Conservation (phyloP, 2,113 vertebrate species). For the Mobula hypostoma region DNA sequence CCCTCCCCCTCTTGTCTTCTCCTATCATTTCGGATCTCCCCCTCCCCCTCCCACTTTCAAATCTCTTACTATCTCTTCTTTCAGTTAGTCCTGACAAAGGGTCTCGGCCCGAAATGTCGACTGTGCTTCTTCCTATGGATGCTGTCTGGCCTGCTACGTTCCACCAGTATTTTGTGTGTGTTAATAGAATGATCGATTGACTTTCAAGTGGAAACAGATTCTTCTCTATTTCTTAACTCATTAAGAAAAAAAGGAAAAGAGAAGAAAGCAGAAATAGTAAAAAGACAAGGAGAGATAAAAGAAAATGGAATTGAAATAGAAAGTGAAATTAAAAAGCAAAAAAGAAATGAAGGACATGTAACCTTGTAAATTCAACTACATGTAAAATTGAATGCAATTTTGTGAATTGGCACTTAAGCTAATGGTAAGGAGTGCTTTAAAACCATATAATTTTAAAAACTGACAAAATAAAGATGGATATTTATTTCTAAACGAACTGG, state of each 20-base stretch:
- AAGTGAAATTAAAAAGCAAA: background rate
- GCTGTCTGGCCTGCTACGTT: too few relatives aligned
- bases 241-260: background rate
- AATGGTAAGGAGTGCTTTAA: background rate
- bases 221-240: background rate
- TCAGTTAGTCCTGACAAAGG: too few relatives aligned
- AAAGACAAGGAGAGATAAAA: background rate
- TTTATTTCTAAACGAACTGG: background rate
- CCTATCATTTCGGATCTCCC: too few relatives aligned
- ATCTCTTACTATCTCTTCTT: too few relatives aligned
- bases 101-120: too few relatives aligned
- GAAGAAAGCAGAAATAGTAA: background rate
- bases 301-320: background rate
- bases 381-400: background rate
- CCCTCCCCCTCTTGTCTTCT: too few relatives aligned
- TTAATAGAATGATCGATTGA: background rate
- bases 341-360: background rate
- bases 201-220: background rate
- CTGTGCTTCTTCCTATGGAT: too few relatives aligned
- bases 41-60: too few relatives aligned
- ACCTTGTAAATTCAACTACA: background rate
- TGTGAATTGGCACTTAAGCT: background rate
- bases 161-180: too few relatives aligned
- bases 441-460: background rate
- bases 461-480: background rate